These are phyloP conservation scores for Trachelus iudaicus DNA, from an alignment of 2,888 invertebrate species.

Conservation along the genomic window DNA sequence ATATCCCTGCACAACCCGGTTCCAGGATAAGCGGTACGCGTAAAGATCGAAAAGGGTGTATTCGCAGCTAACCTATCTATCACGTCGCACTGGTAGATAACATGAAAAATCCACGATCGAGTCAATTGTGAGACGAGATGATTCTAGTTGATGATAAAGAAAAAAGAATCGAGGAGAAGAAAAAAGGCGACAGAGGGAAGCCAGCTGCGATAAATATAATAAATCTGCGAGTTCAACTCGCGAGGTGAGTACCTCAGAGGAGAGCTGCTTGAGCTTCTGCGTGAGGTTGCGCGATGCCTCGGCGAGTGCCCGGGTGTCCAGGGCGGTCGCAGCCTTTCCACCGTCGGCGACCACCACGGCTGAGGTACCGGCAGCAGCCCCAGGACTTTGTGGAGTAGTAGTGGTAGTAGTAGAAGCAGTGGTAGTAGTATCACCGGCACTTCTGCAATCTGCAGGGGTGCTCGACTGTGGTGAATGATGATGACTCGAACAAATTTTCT, in stretches of 20 bases:
- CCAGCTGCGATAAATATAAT: constrained; percentile 55
- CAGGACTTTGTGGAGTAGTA: constrained; percentile 36
- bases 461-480: constrained; percentile 43
- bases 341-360: constrained; percentile 58
- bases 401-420: constrained; percentile 16
- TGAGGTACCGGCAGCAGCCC: constrained; percentile 60
- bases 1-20: no score
- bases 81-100: no score
- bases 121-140: no score
- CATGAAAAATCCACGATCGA: no score
- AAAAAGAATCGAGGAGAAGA: neutral
- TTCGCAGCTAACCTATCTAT: no score
- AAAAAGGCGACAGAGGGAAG: constrained; percentile 30
- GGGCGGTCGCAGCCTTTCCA: constrained; percentile 57
- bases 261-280: constrained; percentile 88
- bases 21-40: no score
- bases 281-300: constrained; percentile 93
- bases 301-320: constrained; percentile 81
- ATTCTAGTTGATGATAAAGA: no score
- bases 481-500: constrained; percentile 50
- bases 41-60: no score
- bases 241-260: constrained; percentile 86
- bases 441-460: constrained; percentile 16
- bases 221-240: constrained; percentile 63
- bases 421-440: constrained; percentile 31